A percentile compares a stretch with the other conserved stretches of the same genome.
Evolutionary conservation across 2,888 invertebrate species (phyloP).

Genomic region (Eupithecia vulgata): DNA sequence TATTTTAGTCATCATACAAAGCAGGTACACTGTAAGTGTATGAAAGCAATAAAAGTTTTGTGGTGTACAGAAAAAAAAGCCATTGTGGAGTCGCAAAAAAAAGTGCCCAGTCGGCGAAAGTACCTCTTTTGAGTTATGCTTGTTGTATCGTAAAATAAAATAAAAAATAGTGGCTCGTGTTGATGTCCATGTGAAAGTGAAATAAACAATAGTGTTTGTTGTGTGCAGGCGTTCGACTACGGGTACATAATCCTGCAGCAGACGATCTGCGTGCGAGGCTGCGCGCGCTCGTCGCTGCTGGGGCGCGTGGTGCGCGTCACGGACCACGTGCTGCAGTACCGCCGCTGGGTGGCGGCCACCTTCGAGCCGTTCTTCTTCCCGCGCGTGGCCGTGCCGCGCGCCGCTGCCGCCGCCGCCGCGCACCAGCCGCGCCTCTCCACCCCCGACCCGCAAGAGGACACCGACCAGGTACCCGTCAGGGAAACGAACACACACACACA

Average conservation of each 20-base stretch:
- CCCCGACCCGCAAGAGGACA: slow-evolving; percentile 34
- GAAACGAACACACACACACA: too few relatives aligned
- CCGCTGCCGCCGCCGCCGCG: slow-evolving; percentile 26
- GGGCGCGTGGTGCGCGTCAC: slow-evolving; percentile 96
- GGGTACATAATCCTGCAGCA: slow-evolving; percentile 94
- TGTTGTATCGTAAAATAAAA: too few relatives aligned
- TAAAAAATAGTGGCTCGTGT: too few relatives aligned
- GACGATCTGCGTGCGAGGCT: slow-evolving; percentile 77
- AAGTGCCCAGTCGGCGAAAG: too few relatives aligned
- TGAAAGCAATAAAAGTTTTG: too few relatives aligned
- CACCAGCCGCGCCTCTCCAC: slow-evolving; percentile 34
- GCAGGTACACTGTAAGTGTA: too few relatives aligned
- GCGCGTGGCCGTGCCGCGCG: slow-evolving; percentile 45
- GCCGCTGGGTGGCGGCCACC: slow-evolving; percentile 78
- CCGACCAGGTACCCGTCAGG: slow-evolving; percentile 26
- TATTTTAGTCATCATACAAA: too few relatives aligned
- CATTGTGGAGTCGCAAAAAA: too few relatives aligned
- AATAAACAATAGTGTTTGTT: too few relatives aligned
- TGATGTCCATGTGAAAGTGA: too few relatives aligned
- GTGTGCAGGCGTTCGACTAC: slow-evolving; percentile 95
- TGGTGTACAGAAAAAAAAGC: too few relatives aligned
- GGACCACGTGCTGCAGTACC: slow-evolving; percentile 92
- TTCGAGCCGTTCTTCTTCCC: slow-evolving; percentile 78
- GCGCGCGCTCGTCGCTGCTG: slow-evolving; percentile 86
- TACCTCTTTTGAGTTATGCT: too few relatives aligned